Percentiles rank a stretch among this genome's conserved stretches.
phyloP scores from a whole-genome alignment of 2,888 invertebrate species.

The Netelia inedita region DNA sequence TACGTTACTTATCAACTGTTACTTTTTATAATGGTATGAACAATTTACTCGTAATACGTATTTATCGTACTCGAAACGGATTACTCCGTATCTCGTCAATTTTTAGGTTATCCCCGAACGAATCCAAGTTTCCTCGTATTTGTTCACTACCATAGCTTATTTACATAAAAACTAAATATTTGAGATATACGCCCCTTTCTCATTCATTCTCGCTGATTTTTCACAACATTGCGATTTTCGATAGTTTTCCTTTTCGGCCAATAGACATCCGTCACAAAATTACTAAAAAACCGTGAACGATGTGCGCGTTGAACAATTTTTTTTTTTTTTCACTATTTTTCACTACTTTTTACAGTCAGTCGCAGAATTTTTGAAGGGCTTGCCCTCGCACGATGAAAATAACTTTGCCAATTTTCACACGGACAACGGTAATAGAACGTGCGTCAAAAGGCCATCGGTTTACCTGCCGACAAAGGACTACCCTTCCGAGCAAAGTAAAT shows the following conservation, averaged over 20 bases:
- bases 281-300: neutral
- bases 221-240: neutral
- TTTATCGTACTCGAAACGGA: neutral
- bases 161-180: neutral
- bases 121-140: neutral
- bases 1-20: neutral
- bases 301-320: too few species aligned
- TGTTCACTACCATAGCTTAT: neutral
- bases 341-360: constrained; percentile 88
- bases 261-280: neutral
- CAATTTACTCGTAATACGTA: neutral
- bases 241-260: neutral
- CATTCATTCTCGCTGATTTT: neutral
- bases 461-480: constrained; percentile 97
- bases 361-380: constrained; percentile 95
- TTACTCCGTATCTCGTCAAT: neutral
- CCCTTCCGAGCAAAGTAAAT: constrained; percentile 96
- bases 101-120: constrained; percentile 21
- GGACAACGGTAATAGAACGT: constrained; percentile 93
- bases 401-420: constrained; percentile 97
- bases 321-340: neutral
- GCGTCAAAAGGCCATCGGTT: constrained; percentile 94
- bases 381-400: constrained; percentile 95
- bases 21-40: constrained; percentile 34
- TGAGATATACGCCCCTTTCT: neutral